Percentiles rank a stretch among this genome's conserved stretches.
Evolutionary conservation across 2,888 invertebrate genomes (phyloP).

Genomic region (Ditula angustiorana): DNA sequence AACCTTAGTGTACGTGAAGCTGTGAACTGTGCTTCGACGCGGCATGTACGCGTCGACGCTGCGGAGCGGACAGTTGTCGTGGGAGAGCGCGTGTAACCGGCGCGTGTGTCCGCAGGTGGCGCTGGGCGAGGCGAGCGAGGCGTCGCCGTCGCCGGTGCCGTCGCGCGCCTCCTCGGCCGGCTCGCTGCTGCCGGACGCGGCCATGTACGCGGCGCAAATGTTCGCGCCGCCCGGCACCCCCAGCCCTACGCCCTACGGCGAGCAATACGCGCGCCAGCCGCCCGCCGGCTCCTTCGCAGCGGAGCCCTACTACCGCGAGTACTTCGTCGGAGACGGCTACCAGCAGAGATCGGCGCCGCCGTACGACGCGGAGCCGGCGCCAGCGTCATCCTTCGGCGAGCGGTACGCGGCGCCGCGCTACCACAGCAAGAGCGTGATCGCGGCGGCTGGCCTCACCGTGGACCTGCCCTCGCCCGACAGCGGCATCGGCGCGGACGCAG

Average conservation of each 20-base stretch:
- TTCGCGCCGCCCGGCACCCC: slow-evolving; percentile 89
- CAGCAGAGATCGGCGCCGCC: slow-evolving; percentile 86
- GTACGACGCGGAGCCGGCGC: slow-evolving; percentile 85
- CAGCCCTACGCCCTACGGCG: slow-evolving; percentile 87
- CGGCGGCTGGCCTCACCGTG: slow-evolving; percentile 93
- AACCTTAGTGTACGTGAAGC: slow-evolving; percentile 78
- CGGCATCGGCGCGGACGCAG: slow-evolving; percentile 97
- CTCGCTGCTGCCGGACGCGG: slow-evolving; percentile 87
- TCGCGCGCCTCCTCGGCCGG: slow-evolving; percentile 86
- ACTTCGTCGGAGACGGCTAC: slow-evolving; percentile 88
- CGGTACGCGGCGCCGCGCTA: slow-evolving; percentile 89
- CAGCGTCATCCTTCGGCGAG: slow-evolving; percentile 88
- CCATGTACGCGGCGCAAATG: slow-evolving; percentile 89
- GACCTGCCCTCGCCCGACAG: slow-evolving; percentile 98
- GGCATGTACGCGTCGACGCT: slow-evolving; percentile 87
- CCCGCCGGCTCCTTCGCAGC: slow-evolving; percentile 85
- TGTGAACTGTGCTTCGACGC: slow-evolving; percentile 81
- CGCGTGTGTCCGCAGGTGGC: slow-evolving; percentile 87
- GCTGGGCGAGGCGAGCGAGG: slow-evolving; percentile 85
- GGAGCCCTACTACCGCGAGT: slow-evolving; percentile 93
- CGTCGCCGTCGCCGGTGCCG: slow-evolving; percentile 86
- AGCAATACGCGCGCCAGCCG: slow-evolving; percentile 80
- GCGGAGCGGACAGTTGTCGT: slow-evolving; percentile 85
- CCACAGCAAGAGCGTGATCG: slow-evolving; percentile 90
- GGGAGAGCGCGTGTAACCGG: slow-evolving; percentile 88